Evolutionary conservation across 53 echinoderm and acorn worm species (phyloP), one percentile per base, ranked within the genome.

Genomic region (Zoroaster sp.): DNA sequence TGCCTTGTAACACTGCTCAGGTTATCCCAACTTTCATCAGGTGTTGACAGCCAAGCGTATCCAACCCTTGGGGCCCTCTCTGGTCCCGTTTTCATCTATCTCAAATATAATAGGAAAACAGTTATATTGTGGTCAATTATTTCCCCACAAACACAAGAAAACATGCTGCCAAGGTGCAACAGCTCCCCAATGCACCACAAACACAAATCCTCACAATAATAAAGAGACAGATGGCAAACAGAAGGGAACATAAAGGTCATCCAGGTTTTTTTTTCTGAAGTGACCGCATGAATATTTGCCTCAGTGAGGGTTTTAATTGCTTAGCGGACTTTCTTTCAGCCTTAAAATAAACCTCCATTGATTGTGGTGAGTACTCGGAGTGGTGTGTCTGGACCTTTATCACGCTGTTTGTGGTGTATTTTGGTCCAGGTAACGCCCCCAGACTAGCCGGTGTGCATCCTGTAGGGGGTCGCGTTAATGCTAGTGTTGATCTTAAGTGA

Each of bases 101-200:
- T 8, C 52, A 77, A 77, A 78, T 35, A 30, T 40, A 43, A 74
- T 78, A 78, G 52, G 53, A 78, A 78, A 78, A 55, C 78, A 78
- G 78, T 23, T 35, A 35, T 35, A 33, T 80, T 80, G 80, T 80
- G 80, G 80, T 80, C 66, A 80, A 39, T 80, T 78, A 66, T 40
- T 54, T 11, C 63, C 40, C 45, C 30, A 39, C 20, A 80, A 80
- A n/a, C 65, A 63, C 80, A 40, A 40, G 80, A 63, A 65, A 80
- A 82, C 82, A 82, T 18, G 68, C 68, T 82, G 82, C 7, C 43
- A 82, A 82, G 68, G 82, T 66, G 59, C 10, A 37, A 37, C 52
- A 25, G 30, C 3, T 0, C 31, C 49, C 23, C 10, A 43, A 76
- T 15, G 18, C 39, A 36, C 40, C 76, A 76, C 32, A 33, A 76